Base-by-base conservation (phyloP, 23 tunicate genomes). In the Diplosoma virens region DNA sequence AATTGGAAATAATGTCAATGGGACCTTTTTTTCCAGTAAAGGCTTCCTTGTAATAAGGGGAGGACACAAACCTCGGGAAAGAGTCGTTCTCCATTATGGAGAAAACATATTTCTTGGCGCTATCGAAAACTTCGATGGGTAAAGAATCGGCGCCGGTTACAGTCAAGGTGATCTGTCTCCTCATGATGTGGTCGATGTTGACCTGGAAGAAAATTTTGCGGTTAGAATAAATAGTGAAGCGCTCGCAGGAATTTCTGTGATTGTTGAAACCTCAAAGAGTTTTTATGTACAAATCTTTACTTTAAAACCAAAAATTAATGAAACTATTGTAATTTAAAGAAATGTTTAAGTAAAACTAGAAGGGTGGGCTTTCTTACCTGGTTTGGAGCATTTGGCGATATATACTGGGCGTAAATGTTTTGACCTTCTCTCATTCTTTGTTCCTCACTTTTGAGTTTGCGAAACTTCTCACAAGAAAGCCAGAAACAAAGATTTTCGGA, bases 41-140 rank as follows among this genome's bases (percentile, higher is more conserved):
- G 1, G 63, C 75, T 37, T 74, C 77, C 26, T 77, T 86, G 80
- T 73, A 89, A 50, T 58, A 53, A 32, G 41, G 35, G 1, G 96
- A 89, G 2, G 52, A 66, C 0, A 82, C 20, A 60, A 89, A 89
- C 3, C 96, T 83, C n/a, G 87, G 84, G 69, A 66, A 89, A 25
- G 96, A 89, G 71, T 89, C 96, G 77, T 82, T 89, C 72, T 89
- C 96, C 84, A 89, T 82, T 68, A 89, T 82, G 70, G 66, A 0
- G 55, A 82, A 89, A 35, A 89, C 73, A 32, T 89, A 82, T 47
- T 80, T 32, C 72, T 89, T 87, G 3, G 96, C 96, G 53, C 64
- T 34, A 37, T 69, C 80, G 59, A 89, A 89, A 17, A 82, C 22
- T 45, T 89, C 82, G 26, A 24, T 21, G 0, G 84, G 58, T 9